A percentile compares a stretch with the other conserved stretches of the same genome.
These are phyloP conservation scores for Dipodomys merriami DNA, from an alignment of 2,113 vertebrate species.

Conservation along the genomic window DNA sequence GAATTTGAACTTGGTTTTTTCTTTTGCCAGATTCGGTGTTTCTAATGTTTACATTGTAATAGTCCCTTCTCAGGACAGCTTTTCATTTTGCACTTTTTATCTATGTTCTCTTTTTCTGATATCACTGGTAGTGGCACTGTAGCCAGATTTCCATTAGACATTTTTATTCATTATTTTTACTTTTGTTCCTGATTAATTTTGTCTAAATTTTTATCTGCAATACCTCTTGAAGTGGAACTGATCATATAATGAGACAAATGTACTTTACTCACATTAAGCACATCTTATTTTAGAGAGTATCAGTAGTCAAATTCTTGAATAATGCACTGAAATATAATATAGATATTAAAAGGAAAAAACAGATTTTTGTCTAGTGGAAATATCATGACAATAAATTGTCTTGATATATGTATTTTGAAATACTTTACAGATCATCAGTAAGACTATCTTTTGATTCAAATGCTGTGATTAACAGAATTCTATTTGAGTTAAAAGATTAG, in stretches of 20 bases:
- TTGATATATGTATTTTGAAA: slow-evolving; percentile 15
- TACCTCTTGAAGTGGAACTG: neutral
- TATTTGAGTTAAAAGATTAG: neutral
- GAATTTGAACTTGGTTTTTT: neutral
- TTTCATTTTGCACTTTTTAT: neutral
- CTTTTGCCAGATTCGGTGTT: neutral
- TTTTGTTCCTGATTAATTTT: slow-evolving; percentile 27
- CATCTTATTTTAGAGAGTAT: neutral
- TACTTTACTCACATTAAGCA: neutral
- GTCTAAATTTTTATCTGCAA: neutral
- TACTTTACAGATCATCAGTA: neutral
- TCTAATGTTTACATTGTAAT: neutral
- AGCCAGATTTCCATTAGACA: slow-evolving; percentile 1
- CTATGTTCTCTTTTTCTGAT: neutral
- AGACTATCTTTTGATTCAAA: neutral
- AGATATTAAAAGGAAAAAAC: neutral
- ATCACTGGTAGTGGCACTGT: neutral
- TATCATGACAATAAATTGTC: neutral
- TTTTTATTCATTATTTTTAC: slow-evolving; percentile 41
- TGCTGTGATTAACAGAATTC: neutral
- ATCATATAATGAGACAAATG: neutral
- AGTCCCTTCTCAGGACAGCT: neutral
- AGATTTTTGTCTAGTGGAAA: neutral
- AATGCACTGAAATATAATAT: neutral
- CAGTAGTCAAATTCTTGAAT: neutral